Conservation (phyloP, 2,113 vertebrate genomes). For the Charina bottae region DNA sequence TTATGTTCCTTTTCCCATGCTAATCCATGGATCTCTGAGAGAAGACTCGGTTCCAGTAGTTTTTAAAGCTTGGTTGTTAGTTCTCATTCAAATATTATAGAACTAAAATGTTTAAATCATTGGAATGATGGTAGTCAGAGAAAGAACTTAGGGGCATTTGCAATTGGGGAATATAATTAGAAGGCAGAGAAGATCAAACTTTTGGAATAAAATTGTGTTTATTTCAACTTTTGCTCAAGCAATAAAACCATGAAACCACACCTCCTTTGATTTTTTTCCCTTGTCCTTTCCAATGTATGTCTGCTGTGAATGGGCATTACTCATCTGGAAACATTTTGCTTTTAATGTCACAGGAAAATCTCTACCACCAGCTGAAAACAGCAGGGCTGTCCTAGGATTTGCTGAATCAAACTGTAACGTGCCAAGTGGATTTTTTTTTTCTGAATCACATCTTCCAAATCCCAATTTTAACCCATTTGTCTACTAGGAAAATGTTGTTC, state of each 20-base stretch:
- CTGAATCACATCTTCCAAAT: constrained; percentile 47
- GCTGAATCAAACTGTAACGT: constrained; percentile 68
- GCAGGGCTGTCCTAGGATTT: constrained; percentile 49
- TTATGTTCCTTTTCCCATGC: background rate
- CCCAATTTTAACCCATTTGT: constrained; percentile 24
- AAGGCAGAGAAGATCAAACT: constrained; percentile 7
- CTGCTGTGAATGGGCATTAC: constrained; percentile 70
- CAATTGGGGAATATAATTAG: constrained; percentile 53
- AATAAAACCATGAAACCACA: constrained; percentile 47
- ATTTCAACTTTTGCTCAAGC: constrained; percentile 48
- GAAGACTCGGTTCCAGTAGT: background rate
- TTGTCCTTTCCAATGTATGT: constrained; percentile 59
- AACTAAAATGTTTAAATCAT: background rate
- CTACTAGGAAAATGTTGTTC: constrained; percentile 40
- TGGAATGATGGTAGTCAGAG: constrained; percentile 23
- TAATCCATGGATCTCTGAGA: background rate
- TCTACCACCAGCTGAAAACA: constrained; percentile 57
- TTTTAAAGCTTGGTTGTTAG: background rate
- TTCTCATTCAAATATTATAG: background rate
- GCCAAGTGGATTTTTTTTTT: constrained; percentile 63
- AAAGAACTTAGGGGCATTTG: background rate
- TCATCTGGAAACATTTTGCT: constrained; percentile 74
- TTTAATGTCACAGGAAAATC: constrained; percentile 64
- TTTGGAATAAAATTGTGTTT: constrained; percentile 48
- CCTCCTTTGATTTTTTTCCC: constrained; percentile 45